Percentiles rank a stretch among this genome's conserved stretches.
Evolutionary conservation across 1,140 invertebrate genomes (phyloP).

Genomic region (Triops cancriformis): DNA sequence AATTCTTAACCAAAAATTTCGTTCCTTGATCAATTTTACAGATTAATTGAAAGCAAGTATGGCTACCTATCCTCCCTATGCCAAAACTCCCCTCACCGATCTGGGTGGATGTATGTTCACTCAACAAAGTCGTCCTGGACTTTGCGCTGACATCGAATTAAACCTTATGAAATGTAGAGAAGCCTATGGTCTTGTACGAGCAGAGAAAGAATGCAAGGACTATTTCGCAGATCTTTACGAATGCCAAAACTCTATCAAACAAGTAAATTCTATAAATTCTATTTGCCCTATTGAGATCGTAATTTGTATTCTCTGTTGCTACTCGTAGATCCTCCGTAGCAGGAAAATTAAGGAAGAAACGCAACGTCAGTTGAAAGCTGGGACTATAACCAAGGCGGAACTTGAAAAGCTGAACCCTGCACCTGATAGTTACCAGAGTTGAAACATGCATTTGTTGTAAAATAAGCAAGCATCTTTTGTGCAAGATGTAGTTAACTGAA

Average conservation of each 20-base stretch:
- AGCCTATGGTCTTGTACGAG: conserved; percentile 56
- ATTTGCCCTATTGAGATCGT: not conserved
- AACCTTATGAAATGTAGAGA: conserved; percentile 60
- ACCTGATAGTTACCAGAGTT: not conserved
- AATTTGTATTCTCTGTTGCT: not conserved
- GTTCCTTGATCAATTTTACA: too few species aligned
- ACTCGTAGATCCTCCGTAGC: not conserved
- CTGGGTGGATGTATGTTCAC: conserved; percentile 50
- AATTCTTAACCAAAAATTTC: not conserved
- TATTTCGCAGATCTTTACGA: conserved; percentile 56
- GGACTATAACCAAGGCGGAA: not conserved
- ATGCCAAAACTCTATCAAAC: conserved; percentile 50
- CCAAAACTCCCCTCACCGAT: conserved; percentile 57
- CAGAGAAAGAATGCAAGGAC: conserved; percentile 47
- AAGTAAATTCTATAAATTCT: conserved; percentile 36
- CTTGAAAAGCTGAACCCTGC: not conserved
- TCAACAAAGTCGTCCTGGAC: conserved; percentile 48
- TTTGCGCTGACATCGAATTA: conserved; percentile 56
- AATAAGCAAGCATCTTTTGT: not conserved
- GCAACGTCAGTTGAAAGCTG: not conserved
- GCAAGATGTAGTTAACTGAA: not conserved
- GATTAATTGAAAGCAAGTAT: not conserved
- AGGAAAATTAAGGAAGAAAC: not conserved
- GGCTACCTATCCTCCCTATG: not conserved
- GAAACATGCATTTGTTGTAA: not conserved